Conservation (phyloP, 2,113 vertebrate genomes). For the Nycticryphes semicollaris region DNA sequence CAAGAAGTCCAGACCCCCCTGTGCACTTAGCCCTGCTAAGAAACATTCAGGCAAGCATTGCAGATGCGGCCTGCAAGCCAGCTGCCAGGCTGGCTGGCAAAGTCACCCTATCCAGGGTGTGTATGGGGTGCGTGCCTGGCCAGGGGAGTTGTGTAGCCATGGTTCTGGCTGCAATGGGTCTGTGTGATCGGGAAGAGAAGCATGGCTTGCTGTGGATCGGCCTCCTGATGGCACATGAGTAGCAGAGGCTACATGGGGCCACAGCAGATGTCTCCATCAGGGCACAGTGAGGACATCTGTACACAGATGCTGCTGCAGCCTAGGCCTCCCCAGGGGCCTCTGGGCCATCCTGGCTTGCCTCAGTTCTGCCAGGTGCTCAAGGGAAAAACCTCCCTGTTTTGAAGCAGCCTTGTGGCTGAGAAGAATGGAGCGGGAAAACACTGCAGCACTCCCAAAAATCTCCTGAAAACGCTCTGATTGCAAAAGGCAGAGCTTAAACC, state of each 20-base stretch:
- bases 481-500: not conserved
- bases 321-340: not conserved
- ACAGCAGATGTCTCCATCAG: fast-evolving
- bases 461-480: not conserved
- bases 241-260: not conserved
- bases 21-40: not conserved
- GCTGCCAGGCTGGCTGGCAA: not conserved
- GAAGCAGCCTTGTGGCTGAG: not conserved
- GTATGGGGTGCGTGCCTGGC: not conserved
- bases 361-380: not conserved
- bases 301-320: not conserved
- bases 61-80: not conserved
- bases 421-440: not conserved
- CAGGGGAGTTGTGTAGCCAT: fast-evolving
- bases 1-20: not conserved
- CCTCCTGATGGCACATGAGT: not conserved
- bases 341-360: not conserved
- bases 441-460: not conserved
- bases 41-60: not conserved
- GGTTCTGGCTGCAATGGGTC: fast-evolving
- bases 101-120: not conserved
- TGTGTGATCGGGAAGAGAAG: not conserved
- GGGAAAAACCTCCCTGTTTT: not conserved
- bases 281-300: fast-evolving
- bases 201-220: not conserved